A percentile compares a stretch with the other conserved stretches of the same genome.
phyloP scores from a whole-genome alignment of 2,888 invertebrate species.

The Halocaridina rubra region DNA sequence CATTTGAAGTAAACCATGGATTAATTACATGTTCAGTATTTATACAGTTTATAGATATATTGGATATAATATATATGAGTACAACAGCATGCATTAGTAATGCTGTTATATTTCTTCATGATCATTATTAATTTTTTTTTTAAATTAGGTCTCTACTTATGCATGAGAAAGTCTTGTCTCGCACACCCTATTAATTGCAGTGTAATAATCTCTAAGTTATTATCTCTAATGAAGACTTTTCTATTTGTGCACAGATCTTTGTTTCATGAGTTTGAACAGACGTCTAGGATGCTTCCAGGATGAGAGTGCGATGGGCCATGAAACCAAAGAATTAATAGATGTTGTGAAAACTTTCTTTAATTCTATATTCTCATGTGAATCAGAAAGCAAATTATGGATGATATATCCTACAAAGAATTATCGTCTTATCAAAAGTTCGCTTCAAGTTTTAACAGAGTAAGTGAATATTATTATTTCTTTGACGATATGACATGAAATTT shows the following conservation, averaged over 20 bases:
- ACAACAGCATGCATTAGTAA: too few relatives aligned
- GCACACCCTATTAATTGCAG: too few relatives aligned
- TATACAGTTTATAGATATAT: too few relatives aligned
- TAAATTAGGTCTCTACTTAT: too few relatives aligned
- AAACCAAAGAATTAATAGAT: background rate
- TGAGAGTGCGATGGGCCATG: background rate
- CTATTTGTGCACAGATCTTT: slow-evolving; percentile 27
- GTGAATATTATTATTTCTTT: background rate
- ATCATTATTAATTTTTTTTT: too few relatives aligned
- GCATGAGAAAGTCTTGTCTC: too few relatives aligned
- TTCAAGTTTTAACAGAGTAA: background rate
- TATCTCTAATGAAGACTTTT: too few relatives aligned
- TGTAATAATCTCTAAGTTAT: too few relatives aligned
- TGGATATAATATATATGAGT: too few relatives aligned
- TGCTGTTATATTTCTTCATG: too few relatives aligned
- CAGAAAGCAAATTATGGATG: background rate
- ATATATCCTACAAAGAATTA: background rate
- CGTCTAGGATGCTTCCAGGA: slow-evolving; percentile 29
- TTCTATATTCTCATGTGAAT: background rate
- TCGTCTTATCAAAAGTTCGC: background rate
- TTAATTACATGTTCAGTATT: too few relatives aligned
- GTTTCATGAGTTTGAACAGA: slow-evolving; percentile 33
- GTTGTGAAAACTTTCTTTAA: background rate
- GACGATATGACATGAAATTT: background rate
- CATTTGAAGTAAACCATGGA: too few relatives aligned